These are phyloP conservation scores for Leucosticte australis DNA, from an alignment of 2,113 vertebrate genomes.

Conservation along the genomic window DNA sequence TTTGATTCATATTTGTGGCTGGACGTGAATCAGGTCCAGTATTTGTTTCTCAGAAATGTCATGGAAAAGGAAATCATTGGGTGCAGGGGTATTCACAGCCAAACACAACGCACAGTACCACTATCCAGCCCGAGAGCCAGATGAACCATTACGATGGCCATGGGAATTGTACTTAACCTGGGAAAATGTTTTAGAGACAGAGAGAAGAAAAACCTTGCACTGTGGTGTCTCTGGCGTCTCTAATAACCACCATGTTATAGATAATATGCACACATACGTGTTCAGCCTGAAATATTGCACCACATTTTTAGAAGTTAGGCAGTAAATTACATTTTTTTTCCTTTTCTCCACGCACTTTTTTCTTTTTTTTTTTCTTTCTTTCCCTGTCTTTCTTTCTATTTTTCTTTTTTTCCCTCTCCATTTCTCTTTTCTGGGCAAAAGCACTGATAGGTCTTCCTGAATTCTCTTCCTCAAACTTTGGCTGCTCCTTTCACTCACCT, in stretches of 20 bases:
- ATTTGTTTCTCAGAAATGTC: constrained; percentile 59
- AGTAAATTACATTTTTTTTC: background rate
- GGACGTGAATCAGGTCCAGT: constrained; percentile 43
- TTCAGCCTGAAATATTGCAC: background rate
- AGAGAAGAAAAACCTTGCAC: background rate
- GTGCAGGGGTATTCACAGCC: constrained; percentile 37
- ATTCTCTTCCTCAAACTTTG: background rate
- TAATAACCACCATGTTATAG: background rate
- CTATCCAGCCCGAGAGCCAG: constrained; percentile 11
- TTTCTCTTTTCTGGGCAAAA: background rate
- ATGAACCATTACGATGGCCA: background rate
- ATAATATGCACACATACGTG: background rate
- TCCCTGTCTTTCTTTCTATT: rapidly evolving
- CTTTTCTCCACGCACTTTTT: rapidly evolving
- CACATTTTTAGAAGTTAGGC: background rate
- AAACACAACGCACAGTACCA: background rate
- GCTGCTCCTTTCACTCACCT: background rate
- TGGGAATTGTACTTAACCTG: constrained; percentile 51
- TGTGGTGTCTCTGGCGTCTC: background rate
- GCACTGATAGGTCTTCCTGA: background rate
- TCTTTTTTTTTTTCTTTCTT: rapidly evolving
- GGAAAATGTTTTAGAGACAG: constrained; percentile 33
- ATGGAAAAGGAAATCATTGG: constrained; percentile 62
- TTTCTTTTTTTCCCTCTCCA: rapidly evolving
- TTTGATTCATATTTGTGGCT: constrained; percentile 65